Base-by-base conservation (phyloP, 2,113 vertebrate genomes). In the Calidris pugnax region DNA sequence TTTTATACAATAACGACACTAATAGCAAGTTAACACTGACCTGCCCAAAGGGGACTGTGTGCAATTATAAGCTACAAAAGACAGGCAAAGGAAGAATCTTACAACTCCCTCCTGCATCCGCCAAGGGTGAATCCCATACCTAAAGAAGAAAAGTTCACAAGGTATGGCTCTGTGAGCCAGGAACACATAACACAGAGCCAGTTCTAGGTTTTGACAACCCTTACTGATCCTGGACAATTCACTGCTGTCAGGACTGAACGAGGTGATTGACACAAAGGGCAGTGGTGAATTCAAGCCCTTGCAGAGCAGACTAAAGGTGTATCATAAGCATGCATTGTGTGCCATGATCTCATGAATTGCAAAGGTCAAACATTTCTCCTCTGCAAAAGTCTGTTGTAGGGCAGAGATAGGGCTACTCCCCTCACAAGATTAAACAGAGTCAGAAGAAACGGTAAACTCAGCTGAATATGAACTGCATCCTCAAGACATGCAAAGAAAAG, bases 291-390 rank as follows among this genome's bases (percentile, higher is more conserved):
- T 35, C 60, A 26, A 72, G 45, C 32, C 57, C 51, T 76, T 7
- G 69, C 32, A 39, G 63, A 35, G 45, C 43, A 80, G 60, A 24
- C 33, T 2, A 27, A 59, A 81, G 35, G 32, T 0, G 0, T 21
- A 15, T 8, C 64, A 32, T 45, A 32, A 62, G 28, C 41, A 32
- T 0, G 2, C 5, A 15, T 23, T 3, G 0, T n/a, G n/a, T 60
- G 51, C 72, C 45, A 26, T 4, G 0, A 60, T 50, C 39, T 60
- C 47, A 9, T 6, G 45, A 51, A 16, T 55, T 14, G 56, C 45
- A 59, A 75, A 69, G 57, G 50, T 57, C 55, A n/a, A 79, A 55
- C 16, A 6, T 53, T 63, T 33, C 37, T 30, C 15, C 55, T 47
- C 72, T 37, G 43, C 37, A 57, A 10, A 51, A 64, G 39, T 30